These are phyloP conservation scores for Phallusia fumigata DNA, from an alignment of 23 tunicate species.

Conservation along the genomic window DNA sequence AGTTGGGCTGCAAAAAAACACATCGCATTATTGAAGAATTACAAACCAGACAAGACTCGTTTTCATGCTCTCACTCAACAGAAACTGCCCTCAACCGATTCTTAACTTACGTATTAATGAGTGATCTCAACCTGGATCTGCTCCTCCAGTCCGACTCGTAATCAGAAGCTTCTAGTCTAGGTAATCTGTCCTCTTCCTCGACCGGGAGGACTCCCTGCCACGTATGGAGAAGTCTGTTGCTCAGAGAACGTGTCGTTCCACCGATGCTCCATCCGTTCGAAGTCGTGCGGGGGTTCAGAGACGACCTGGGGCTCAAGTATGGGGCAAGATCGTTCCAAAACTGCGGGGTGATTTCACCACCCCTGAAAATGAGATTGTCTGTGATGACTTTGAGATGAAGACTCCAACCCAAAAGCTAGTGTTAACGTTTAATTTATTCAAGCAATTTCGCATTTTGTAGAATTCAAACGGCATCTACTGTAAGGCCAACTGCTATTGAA, in stretches of 20 bases:
- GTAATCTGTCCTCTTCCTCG: not conserved
- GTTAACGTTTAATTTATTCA: too few species aligned
- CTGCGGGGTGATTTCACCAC: slow-evolving; percentile 9
- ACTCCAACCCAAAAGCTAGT: too few species aligned
- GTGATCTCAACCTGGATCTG: not conserved
- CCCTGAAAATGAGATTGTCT: too few species aligned
- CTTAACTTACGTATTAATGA: not conserved
- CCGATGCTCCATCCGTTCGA: slow-evolving; percentile 8
- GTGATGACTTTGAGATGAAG: too few species aligned
- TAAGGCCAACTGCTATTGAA: too few species aligned
- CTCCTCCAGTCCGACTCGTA: slow-evolving; percentile 3
- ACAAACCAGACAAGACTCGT: too few species aligned
- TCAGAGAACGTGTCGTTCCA: not conserved
- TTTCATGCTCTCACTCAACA: too few species aligned
- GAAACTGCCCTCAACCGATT: too few species aligned
- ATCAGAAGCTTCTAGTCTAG: not conserved
- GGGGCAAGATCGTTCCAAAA: slow-evolving; percentile 12
- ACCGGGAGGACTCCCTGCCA: not conserved
- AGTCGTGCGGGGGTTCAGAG: not conserved
- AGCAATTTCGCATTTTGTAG: too few species aligned
- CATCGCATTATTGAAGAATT: too few species aligned
- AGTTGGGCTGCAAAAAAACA: too few species aligned
- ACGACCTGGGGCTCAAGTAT: not conserved
- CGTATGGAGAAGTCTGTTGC: not conserved
- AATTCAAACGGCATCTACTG: too few species aligned